Evolutionary conservation across 2,888 invertebrate genomes (phyloP).

Genomic region (Nephrocerus scutellatus): DNA sequence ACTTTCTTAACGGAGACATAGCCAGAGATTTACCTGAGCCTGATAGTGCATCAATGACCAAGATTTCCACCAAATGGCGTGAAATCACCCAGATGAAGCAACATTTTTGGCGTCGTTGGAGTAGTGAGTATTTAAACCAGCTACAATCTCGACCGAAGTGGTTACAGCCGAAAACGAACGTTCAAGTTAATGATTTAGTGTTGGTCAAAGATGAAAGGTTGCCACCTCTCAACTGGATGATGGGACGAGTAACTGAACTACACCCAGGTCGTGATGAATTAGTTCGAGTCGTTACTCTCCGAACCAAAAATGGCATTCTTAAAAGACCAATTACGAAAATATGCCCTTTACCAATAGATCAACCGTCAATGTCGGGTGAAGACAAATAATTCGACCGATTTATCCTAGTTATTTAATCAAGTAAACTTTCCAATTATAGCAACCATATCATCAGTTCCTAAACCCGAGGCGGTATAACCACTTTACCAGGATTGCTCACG

Average conservation of each 20-base stretch:
- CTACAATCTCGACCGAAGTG: constrained; percentile 15
- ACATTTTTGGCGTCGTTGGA: constrained; percentile 19
- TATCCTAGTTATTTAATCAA: no score
- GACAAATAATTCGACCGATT: no score
- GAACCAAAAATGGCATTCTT: constrained; percentile 8
- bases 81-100: constrained; percentile 15
- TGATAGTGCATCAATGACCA: no score
- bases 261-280: constrained; percentile 16
- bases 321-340: constrained; percentile 18
- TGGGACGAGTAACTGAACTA: constrained; percentile 11
- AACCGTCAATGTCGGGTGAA: no score
- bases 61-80: no score
- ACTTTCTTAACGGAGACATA: constrained; percentile 14
- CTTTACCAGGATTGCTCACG: no score
- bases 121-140: constrained; percentile 14
- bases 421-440: no score
- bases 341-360: constrained; percentile 15
- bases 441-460: no score
- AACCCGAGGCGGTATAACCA: no score
- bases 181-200: constrained; percentile 14
- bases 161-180: constrained; percentile 8
- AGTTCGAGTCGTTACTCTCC: constrained; percentile 12
- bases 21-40: constrained; percentile 11
- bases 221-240: constrained; percentile 12
- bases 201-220: constrained; percentile 9